phyloP scores from a whole-genome alignment of 2,888 invertebrate species.

The Eupelmus urozonus region DNA sequence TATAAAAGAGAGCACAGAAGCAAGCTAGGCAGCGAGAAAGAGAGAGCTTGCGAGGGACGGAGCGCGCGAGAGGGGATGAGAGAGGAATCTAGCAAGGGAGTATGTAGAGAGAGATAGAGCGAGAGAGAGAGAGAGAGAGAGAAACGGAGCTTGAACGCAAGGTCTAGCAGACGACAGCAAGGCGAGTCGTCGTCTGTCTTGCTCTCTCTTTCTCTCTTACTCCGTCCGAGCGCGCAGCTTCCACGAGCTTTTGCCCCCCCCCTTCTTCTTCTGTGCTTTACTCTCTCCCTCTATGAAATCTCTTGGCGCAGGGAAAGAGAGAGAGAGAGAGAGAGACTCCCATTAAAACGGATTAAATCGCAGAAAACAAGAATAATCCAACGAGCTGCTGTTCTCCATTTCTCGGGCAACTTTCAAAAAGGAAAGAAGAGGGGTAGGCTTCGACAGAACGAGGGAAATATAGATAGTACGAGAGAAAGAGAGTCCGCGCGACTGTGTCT shows the following conservation, averaged over 20 bases:
- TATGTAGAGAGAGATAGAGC: constrained; percentile 7
- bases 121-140: constrained; percentile 11
- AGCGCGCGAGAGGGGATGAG: constrained; percentile 18
- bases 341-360: constrained; percentile 19
- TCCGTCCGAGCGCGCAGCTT: constrained; percentile 15
- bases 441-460: too few relatives aligned
- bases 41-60: constrained; percentile 12
- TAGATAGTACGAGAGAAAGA: too few relatives aligned
- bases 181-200: not conserved
- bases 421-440: too few relatives aligned
- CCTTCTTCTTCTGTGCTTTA: not conserved
- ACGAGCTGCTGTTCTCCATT: not conserved
- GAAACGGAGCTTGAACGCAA: constrained; percentile 36
- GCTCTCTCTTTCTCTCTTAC: constrained; percentile 1
- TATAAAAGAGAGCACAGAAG: constrained; percentile 2
- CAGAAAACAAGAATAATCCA: not conserved
- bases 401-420: not conserved
- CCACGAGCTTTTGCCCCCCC: not conserved
- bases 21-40: not conserved
- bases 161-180: constrained; percentile 49
- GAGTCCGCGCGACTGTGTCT: too few relatives aligned
- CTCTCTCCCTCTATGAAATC: not conserved
- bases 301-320: not conserved
- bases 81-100: not conserved
- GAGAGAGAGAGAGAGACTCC: not conserved